A percentile compares a stretch with the other conserved stretches of the same genome.
Evolutionary conservation across 2,113 vertebrate genomes (phyloP).

Genomic region (Prunella himalayana): DNA sequence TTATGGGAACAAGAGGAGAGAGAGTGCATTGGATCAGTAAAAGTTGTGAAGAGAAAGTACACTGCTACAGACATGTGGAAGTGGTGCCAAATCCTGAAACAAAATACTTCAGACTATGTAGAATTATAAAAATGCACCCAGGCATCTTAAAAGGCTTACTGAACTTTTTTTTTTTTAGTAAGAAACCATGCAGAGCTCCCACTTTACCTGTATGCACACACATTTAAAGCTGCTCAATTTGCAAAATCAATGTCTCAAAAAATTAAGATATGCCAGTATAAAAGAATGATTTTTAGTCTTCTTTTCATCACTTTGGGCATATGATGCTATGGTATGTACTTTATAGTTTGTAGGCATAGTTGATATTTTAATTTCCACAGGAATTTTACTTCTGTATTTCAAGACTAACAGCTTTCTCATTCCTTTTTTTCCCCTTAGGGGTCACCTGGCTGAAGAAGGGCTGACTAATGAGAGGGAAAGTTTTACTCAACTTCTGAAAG

Average conservation of each 20-base stretch:
- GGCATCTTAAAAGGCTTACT: not conserved
- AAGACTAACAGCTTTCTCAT: not conserved
- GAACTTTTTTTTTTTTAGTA: not conserved
- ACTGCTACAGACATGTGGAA: not conserved
- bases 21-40: not conserved
- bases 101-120: not conserved
- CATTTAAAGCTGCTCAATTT: not conserved
- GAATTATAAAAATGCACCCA: not conserved
- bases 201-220: not conserved
- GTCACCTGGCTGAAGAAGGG: not conserved
- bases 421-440: not conserved
- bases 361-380: not conserved
- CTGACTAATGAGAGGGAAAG: not conserved
- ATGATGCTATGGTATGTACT: not conserved
- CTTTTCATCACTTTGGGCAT: not conserved
- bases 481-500: not conserved
- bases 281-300: not conserved
- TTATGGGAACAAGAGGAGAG: not conserved
- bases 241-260: not conserved
- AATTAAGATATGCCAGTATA: not conserved
- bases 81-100: not conserved
- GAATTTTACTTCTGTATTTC: not conserved
- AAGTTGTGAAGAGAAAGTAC: not conserved
- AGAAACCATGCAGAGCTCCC: not conserved
- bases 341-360: not conserved